These are phyloP conservation scores for Sphaerodactylus townsendi DNA, from an alignment of 2,113 vertebrate genomes.

Conservation along the genomic window DNA sequence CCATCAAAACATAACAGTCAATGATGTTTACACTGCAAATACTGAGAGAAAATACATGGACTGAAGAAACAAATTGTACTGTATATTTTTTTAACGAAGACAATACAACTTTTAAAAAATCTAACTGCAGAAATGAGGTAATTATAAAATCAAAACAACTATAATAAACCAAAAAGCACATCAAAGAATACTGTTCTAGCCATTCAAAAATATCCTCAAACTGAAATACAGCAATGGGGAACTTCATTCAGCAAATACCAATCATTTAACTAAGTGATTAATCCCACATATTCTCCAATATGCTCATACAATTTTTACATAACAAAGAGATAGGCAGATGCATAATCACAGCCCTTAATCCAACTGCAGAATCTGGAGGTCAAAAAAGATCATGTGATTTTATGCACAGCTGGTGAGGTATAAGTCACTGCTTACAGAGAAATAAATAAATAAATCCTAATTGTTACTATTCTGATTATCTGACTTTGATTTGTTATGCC, in stretches of 20 bases:
- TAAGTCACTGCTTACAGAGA: not conserved
- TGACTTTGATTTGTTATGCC: not conserved
- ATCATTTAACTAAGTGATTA: not conserved
- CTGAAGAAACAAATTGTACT: too few relatives aligned
- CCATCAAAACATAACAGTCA: too few relatives aligned
- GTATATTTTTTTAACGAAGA: too few relatives aligned
- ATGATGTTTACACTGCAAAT: too few relatives aligned
- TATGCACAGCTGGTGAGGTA: not conserved
- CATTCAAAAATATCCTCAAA: not conserved
- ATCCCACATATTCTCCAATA: not conserved
- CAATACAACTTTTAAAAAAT: too few relatives aligned
- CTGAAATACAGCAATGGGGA: not conserved
- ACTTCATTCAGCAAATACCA: slow-evolving; percentile 3
- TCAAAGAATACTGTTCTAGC: not conserved
- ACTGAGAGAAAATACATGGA: too few relatives aligned
- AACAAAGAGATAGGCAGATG: slow-evolving; percentile 7
- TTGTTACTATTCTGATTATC: not conserved
- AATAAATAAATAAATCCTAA: not conserved
- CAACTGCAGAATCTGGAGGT: slow-evolving; percentile 17
- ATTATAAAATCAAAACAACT: not conserved
- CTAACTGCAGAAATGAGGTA: not conserved
- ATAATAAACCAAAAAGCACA: not conserved
- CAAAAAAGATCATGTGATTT: slow-evolving; percentile 25
- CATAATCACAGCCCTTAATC: slow-evolving; percentile 48
- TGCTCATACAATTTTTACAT: slow-evolving; percentile 27